Base-by-base conservation (phyloP, 1,140 invertebrate genomes). In the Hyles euphorbiae region DNA sequence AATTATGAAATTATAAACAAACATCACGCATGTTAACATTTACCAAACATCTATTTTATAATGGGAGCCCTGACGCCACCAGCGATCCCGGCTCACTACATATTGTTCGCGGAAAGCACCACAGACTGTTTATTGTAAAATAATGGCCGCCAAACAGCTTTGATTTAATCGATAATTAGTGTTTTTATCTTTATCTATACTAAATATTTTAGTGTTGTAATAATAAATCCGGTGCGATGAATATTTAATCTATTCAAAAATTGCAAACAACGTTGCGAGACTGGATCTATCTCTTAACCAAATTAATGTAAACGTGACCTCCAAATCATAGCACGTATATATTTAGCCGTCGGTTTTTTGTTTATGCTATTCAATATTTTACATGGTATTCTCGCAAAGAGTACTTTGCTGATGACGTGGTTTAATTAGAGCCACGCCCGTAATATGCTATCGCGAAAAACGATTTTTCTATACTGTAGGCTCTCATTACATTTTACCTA, bases 341-440 rank as follows among this genome's bases (percentile, higher is more conserved):
- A 53, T 60, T 60, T 60, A 60, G 52, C 50, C 43, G 51, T 48
- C 33, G 46, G 51, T 53, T 58, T 60, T 60, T 60, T 59, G 57
- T 53, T 60, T 44, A 36, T 53, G 9, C 52, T 36, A 53, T 65
- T 60, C 56, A 57, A 57, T 61, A 59, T 58, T 56, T 63, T 56
- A 47, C 56, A 34, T 44, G 34, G 47, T 56, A 52, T 56, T 46
- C 33, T 11, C 50, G 45, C 22, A 22, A 11, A 8, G 53, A 53
- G 49, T 44, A 22, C 40, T 54, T 34, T n/a, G 53, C 10, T 43
- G 47, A 53, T 58, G 55, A 54, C 48, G 61, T 51, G 56, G 53
- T 54, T 53, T 67, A 70, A 72, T 66, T 68, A 66, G 53, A 53
- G 54, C 63, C 61, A 48, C 56, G 56, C 66, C 63, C 44, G 33